These are phyloP conservation scores for Prunella fulvescens DNA, from an alignment of 2,113 vertebrate genomes.

Conservation along the genomic window DNA sequence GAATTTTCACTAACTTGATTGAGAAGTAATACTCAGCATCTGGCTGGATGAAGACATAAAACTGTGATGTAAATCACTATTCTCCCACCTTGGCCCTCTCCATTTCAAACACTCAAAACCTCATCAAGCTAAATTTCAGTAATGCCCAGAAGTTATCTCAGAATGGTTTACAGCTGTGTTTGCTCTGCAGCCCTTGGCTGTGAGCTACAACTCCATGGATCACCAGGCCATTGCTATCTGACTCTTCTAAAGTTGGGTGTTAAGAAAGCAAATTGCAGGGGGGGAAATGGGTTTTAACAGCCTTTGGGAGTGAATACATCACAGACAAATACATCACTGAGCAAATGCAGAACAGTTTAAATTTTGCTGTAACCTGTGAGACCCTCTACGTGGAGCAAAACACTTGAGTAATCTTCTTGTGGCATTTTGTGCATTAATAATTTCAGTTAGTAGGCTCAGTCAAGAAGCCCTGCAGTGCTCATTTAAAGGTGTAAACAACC, in stretches of 20 bases:
- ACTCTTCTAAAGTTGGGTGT: not conserved
- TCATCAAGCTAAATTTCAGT: not conserved
- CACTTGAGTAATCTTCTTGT: not conserved
- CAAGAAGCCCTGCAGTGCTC: not conserved
- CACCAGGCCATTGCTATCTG: not conserved
- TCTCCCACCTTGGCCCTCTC: not conserved
- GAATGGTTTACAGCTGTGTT: not conserved
- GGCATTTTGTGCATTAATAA: not conserved
- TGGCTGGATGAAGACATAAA: not conserved
- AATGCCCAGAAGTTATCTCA: not conserved
- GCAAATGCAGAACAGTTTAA: not conserved
- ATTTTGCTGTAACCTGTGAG: not conserved
- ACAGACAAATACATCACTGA: not conserved
- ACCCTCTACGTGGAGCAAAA: not conserved
- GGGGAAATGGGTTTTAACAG: not conserved
- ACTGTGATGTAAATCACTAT: not conserved
- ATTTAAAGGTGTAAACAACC: not conserved
- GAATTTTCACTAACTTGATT: not conserved
- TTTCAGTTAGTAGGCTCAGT: not conserved
- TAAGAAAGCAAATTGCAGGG: not conserved
- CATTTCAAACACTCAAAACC: not conserved
- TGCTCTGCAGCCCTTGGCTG: not conserved
- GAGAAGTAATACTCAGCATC: not conserved
- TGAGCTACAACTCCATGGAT: constrained; percentile 2
- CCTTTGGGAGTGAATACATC: constrained; percentile 22